Conservation (phyloP, 35 echinoderm and acorn worm genomes). For the Ptychodera flava region DNA sequence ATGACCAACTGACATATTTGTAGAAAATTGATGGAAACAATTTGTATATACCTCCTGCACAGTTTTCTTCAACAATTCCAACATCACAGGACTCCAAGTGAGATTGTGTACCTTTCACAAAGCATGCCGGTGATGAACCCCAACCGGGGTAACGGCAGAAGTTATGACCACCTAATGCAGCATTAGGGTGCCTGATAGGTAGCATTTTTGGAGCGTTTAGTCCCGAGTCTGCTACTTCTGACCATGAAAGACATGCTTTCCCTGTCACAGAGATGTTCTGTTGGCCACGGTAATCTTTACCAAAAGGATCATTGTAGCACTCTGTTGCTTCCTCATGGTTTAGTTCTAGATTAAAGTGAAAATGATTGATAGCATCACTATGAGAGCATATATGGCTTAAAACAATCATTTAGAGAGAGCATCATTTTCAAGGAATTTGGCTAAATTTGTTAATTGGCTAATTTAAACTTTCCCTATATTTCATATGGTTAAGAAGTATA, state of each 20-base stretch:
- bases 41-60: background rate
- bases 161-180: background rate
- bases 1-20: background rate
- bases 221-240: background rate
- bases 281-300: background rate
- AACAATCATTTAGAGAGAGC: background rate
- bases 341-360: too few relatives aligned
- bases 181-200: background rate
- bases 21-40: background rate
- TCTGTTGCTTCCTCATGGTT: background rate
- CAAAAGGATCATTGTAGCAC: background rate
- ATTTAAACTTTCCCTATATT: background rate
- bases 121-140: background rate
- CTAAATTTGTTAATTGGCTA: background rate
- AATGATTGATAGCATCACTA: too few relatives aligned
- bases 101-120: background rate
- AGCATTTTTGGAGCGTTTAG: too few relatives aligned
- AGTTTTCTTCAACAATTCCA: background rate
- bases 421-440: background rate
- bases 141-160: background rate
- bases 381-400: background rate
- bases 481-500: background rate
- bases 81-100: background rate
- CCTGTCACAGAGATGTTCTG: background rate
- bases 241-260: background rate